These are phyloP conservation scores for Lepus americanus DNA, from an alignment of 2,113 vertebrate genomes.

Conservation along the genomic window DNA sequence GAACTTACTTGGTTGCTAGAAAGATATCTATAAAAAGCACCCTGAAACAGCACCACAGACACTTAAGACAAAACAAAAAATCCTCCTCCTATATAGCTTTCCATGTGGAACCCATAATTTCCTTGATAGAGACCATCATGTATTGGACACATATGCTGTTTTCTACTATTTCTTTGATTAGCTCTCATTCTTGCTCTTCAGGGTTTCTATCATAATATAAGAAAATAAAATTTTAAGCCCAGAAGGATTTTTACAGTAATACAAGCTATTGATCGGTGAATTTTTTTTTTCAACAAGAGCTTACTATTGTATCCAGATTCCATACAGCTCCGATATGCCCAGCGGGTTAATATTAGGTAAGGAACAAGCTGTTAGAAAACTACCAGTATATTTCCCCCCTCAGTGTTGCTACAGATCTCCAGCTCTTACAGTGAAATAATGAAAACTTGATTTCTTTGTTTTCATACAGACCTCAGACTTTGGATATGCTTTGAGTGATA, in stretches of 20 bases:
- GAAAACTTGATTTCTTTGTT: constrained; percentile 44
- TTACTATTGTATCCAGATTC: constrained; percentile 81
- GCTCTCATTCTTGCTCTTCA: constrained; percentile 81
- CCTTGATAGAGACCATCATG: constrained; percentile 64
- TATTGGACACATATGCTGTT: constrained; percentile 75
- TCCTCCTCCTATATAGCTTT: constrained; percentile 15
- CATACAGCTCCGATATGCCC: constrained; percentile 80
- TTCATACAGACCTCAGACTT: constrained; percentile 46
- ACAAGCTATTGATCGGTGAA: constrained; percentile 83
- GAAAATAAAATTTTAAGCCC: constrained; percentile 88
- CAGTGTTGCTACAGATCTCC: constrained; percentile 43
- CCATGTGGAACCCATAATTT: constrained; percentile 31
- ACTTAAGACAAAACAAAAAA: constrained; percentile 17
- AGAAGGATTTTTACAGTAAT: constrained; percentile 87
- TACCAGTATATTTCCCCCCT: constrained; percentile 52
- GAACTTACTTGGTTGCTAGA: constrained; percentile 39
- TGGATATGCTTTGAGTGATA: neutral
- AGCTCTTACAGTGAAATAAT: constrained; percentile 30
- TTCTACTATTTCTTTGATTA: constrained; percentile 83
- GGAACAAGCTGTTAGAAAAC: constrained; percentile 79
- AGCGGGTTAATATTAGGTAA: constrained; percentile 84
- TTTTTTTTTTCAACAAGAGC: constrained; percentile 78
- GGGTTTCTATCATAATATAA: constrained; percentile 84
- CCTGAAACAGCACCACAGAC: constrained; percentile 39
- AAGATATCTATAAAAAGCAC: constrained; percentile 52